Evolutionary conservation across 2,797 vertebrate genomes (phyloP), one percentile per base, ranked within the genome.

Genomic region (Peromyscus aztecus): DNA sequence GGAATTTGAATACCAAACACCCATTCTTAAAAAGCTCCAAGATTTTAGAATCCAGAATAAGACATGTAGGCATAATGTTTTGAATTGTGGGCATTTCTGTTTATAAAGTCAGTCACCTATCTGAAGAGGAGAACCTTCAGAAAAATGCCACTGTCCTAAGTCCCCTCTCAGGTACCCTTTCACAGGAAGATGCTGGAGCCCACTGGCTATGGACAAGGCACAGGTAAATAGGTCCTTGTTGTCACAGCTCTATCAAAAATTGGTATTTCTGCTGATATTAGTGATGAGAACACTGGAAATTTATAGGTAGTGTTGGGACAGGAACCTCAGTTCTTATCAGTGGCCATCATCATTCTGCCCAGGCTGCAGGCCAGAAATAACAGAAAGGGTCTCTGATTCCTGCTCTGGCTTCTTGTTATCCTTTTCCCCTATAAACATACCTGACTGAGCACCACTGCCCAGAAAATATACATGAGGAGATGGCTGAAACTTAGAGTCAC

Each of bases 151-250:
- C 24, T 65, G 13, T 65, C 2, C 11, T 88, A 81, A 7, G 6
- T 61, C 7, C 16, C 11, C 16, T n/a, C 13, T 23, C 10, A 23
- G 2, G 27, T 12, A 37, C 14, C 6, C 0, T 57, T 13, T 16
- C 46, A 83, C 17, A 89, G 67, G 31, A 34, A 73, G 13, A 16
- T 13, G 13, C 12, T 13, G 29, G 3, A 84, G 13, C 23, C 19
- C 14, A 40, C 13, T 34, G 10, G 57, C 4, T 34, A 16, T 59
- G 16, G 40, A 11, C 43, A 82, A 78, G 23, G 3, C 23, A 13
- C 21, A 52, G 12, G 29, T 4, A 31, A 55, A 37, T n/a, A 31
- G 14, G 37, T 34, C 40, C n/a, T 61, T 82, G n/a, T 19, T 37
- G 11, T 27, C 40, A 29, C 24, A 84, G 8, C 37, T 46, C 16